Percentiles rank a stretch among this genome's conserved stretches.
Conservation (phyloP, 1,140 invertebrate genomes). For the Caenorhabditis latens region DNA sequence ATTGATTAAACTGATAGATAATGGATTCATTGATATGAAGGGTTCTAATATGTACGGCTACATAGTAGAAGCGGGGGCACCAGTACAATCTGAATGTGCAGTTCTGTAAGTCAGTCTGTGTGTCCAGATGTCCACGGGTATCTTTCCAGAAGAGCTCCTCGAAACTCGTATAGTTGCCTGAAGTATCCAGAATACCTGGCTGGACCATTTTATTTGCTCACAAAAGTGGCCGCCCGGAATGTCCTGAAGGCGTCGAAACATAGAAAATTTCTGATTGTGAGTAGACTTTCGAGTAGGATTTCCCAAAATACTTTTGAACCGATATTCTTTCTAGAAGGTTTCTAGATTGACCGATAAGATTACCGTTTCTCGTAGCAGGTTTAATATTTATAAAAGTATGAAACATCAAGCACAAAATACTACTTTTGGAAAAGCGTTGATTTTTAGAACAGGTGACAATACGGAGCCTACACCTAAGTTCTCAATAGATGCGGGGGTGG, state of each 20-base stretch:
- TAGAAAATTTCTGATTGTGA: background rate
- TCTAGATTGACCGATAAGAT: no score
- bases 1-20: background rate
- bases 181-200: slow-evolving; percentile 1
- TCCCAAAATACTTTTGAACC: no score
- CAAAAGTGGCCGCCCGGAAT: background rate
- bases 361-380: no score
- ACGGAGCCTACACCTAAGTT: no score
- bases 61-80: background rate
- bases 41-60: background rate
- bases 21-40: background rate
- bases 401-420: no score
- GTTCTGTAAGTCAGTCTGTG: background rate
- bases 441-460: no score
- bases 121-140: background rate
- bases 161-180: background rate
- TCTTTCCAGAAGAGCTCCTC: background rate
- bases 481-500: no score
- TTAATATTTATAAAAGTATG: no score
- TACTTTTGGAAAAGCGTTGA: no score
- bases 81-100: background rate
- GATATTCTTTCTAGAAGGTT: no score
- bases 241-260: background rate
- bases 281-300: background rate
- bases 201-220: background rate